These are phyloP conservation scores for Sparidentex hasta DNA, from an alignment of 2,797 vertebrate genomes.

Conservation along the genomic window DNA sequence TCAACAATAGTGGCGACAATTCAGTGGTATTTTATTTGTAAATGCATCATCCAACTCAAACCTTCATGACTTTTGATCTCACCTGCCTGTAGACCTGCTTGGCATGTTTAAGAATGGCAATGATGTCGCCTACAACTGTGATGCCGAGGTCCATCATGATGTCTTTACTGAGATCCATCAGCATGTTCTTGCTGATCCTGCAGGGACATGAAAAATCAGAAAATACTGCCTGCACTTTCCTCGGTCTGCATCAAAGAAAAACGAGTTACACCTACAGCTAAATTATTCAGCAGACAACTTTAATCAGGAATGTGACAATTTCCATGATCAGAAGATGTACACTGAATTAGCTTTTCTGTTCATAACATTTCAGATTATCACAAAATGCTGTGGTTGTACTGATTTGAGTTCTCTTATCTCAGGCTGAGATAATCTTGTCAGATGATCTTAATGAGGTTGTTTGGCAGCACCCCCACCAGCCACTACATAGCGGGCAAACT, in stretches of 20 bases:
- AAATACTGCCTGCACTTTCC: neutral
- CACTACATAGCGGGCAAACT: too few species aligned
- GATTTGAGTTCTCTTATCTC: neutral
- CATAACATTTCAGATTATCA: neutral
- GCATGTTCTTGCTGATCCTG: slow-evolving; percentile 96
- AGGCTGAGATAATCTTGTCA: neutral
- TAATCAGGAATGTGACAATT: neutral
- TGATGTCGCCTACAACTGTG: slow-evolving; percentile 94
- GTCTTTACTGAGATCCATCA: slow-evolving; percentile 96
- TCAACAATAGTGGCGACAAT: neutral
- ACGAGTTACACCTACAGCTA: neutral
- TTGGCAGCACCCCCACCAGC: neutral
- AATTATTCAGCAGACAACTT: neutral
- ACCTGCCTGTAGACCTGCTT: slow-evolving; percentile 96
- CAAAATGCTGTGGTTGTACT: neutral
- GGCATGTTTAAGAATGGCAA: slow-evolving; percentile 95
- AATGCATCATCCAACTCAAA: neutral
- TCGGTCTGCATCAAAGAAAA: neutral
- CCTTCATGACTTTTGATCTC: slow-evolving; percentile 22
- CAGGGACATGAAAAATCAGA: neutral
- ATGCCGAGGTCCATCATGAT: slow-evolving; percentile 97
- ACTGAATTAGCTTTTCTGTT: neutral
- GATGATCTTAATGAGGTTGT: neutral
- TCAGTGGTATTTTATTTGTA: neutral
- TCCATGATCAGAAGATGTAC: neutral